Evolutionary conservation across 2,113 vertebrate genomes (phyloP).

Genomic region (Diadophis punctatus): DNA sequence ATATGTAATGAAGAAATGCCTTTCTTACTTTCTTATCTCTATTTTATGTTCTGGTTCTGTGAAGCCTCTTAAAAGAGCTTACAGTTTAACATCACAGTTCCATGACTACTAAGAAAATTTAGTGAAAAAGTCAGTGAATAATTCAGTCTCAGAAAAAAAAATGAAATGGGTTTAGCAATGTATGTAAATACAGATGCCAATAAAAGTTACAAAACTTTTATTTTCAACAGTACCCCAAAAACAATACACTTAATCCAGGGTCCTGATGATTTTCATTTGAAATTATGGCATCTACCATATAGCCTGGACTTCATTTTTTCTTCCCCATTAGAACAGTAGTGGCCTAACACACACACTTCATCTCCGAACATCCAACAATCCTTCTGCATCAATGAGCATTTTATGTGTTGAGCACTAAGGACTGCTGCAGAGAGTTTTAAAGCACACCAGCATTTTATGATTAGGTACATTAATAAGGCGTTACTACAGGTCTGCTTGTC

Average conservation of each 20-base stretch:
- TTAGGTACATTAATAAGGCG: background rate
- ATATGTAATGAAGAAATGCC: background rate
- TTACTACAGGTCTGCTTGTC: background rate
- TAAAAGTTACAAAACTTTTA: background rate
- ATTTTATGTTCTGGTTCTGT: background rate
- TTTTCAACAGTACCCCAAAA: background rate
- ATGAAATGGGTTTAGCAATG: background rate
- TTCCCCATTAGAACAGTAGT: background rate
- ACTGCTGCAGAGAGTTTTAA: background rate
- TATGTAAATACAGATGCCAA: background rate
- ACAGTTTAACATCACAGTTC: background rate
- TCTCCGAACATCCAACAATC: background rate
- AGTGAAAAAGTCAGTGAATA: background rate
- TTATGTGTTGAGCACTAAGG: background rate
- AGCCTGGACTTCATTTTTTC: background rate
- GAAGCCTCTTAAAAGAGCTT: background rate
- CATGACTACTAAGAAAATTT: background rate
- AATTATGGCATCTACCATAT: background rate
- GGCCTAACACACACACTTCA: background rate
- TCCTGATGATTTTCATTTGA: background rate
- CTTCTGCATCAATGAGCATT: background rate
- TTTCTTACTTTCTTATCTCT: background rate
- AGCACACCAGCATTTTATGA: background rate
- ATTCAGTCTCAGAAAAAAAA: background rate
- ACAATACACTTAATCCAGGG: background rate